A percentile compares a stretch with the other conserved stretches of the same genome.
phyloP scores from a whole-genome alignment of 2,888 invertebrate genomes.

The Drosophila lacicola region DNA sequence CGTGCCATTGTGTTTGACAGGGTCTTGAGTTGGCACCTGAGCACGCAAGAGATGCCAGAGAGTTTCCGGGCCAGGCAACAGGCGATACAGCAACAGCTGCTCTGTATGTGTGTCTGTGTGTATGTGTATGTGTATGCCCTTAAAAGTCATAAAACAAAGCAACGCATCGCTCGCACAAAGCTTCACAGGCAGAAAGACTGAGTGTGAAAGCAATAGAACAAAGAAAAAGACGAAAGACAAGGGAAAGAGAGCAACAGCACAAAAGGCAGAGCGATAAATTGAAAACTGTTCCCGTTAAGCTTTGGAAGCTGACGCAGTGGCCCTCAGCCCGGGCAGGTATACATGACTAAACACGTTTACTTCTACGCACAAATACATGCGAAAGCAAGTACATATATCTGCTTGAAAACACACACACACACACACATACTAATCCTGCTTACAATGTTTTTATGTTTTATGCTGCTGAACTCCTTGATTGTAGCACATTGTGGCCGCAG shows the following conservation, averaged over 20 bases:
- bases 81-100: slow-evolving; percentile 41
- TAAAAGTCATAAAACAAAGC: slow-evolving; percentile 52
- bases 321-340: slow-evolving; percentile 45
- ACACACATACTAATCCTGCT: slow-evolving; percentile 13
- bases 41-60: slow-evolving; percentile 5
- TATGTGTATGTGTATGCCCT: not conserved
- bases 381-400: not conserved
- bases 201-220: slow-evolving; percentile 10
- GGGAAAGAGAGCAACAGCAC: slow-evolving; percentile 12
- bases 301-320: slow-evolving; percentile 18
- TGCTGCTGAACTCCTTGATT: slow-evolving; percentile 38
- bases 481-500: slow-evolving; percentile 25
- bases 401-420: not conserved
- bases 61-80: slow-evolving; percentile 44
- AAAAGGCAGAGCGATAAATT: slow-evolving; percentile 54
- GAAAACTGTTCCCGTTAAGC: slow-evolving; percentile 51
- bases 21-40: slow-evolving; percentile 25
- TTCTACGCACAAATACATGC: not conserved
- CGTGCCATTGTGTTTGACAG: slow-evolving; percentile 33
- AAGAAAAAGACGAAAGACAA: not conserved
- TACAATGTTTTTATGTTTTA: slow-evolving; percentile 23
- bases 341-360: slow-evolving; percentile 38
- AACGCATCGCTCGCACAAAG: slow-evolving; percentile 29
- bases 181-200: slow-evolving; percentile 12
- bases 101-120: slow-evolving; percentile 9